Evolutionary conservation across 2,888 invertebrate genomes (phyloP).

Genomic region (Agrotis ipsilon): DNA sequence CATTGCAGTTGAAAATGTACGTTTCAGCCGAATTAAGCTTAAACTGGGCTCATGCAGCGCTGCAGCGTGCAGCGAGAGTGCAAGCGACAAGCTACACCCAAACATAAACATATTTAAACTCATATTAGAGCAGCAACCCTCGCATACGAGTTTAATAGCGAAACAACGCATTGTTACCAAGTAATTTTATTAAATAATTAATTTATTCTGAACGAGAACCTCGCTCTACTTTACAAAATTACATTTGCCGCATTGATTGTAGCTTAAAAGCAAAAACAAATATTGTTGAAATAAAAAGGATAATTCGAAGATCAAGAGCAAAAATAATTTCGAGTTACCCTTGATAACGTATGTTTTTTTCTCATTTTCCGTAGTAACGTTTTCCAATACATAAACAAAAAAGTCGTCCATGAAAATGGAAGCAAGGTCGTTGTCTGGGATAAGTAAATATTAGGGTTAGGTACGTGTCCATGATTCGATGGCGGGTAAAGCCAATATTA

Average conservation of each 20-base stretch:
- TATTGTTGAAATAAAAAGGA: constrained; percentile 2
- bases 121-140: constrained; percentile 36
- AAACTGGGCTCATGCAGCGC: constrained; percentile 46
- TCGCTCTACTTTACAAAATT: not conserved
- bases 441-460: constrained; percentile 58
- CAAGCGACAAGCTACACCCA: constrained; percentile 45
- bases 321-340: constrained; percentile 13
- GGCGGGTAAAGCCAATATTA: constrained; percentile 49
- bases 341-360: constrained; percentile 28
- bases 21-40: constrained; percentile 61
- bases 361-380: constrained; percentile 36
- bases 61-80: constrained; percentile 33
- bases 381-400: constrained; percentile 57
- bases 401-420: constrained; percentile 47
- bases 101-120: constrained; percentile 42
- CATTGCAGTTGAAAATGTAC: constrained; percentile 62
- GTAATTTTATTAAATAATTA: constrained; percentile 22
- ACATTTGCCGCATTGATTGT: not conserved
- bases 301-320: constrained; percentile 1
- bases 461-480: constrained; percentile 41
- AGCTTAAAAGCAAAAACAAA: constrained; percentile 1
- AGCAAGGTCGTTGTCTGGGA: constrained; percentile 49
- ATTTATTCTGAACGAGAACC: not conserved
- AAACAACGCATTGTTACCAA: constrained; percentile 13
- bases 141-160: constrained; percentile 7